These are phyloP conservation scores for Stichopus horrens DNA, from an alignment of 53 echinoderm and acorn worm genomes.

Conservation along the genomic window DNA sequence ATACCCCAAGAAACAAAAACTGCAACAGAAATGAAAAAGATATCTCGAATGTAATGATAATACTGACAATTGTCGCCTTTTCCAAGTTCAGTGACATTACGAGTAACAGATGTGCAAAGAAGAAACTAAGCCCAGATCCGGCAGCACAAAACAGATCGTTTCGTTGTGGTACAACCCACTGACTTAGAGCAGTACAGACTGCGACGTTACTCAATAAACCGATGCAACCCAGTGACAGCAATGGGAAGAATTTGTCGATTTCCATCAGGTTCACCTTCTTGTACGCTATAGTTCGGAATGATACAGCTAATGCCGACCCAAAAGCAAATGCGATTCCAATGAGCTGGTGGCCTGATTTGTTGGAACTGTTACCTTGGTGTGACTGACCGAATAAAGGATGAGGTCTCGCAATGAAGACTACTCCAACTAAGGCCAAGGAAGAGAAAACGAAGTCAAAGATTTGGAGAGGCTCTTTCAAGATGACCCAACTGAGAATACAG, in stretches of 20 bases:
- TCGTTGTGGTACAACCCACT: neutral
- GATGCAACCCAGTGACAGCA: neutral
- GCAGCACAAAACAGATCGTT: neutral
- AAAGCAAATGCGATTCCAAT: neutral
- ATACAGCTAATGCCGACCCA: neutral
- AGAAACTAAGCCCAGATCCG: neutral
- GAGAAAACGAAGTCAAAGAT: slow-evolving; percentile 1
- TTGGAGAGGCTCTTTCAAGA: slow-evolving; percentile 11
- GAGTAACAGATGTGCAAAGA: neutral
- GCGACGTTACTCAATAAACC: neutral
- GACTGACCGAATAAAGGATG: neutral
- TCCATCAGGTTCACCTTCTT: neutral
- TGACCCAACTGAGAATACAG: slow-evolving; percentile 11
- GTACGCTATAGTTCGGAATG: neutral
- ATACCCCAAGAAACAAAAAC: slow-evolving; percentile 3
- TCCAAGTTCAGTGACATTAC: neutral
- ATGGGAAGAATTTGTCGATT: neutral
- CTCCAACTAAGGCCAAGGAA: neutral
- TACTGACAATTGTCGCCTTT: neutral
- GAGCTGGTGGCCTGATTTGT: neutral
- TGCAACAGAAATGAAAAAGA: slow-evolving; percentile 20
- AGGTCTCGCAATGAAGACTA: slow-evolving; percentile 23
- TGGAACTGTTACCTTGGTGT: neutral
- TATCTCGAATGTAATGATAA: neutral
- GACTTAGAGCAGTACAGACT: neutral